These are phyloP conservation scores for Callipepla californica DNA, from an alignment of 2,113 vertebrate genomes.

Conservation along the genomic window DNA sequence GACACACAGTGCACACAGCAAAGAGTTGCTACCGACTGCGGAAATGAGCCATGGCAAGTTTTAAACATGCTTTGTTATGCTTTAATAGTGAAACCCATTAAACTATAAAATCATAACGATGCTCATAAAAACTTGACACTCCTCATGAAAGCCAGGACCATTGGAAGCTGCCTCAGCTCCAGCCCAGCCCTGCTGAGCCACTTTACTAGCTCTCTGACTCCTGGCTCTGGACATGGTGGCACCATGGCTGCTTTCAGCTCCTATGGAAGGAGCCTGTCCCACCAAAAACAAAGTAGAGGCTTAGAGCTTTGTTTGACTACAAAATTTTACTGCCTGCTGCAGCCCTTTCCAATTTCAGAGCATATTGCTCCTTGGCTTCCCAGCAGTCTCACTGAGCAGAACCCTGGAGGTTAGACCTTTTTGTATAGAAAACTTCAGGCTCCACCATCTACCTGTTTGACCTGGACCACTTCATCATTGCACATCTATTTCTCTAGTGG, in stretches of 20 bases:
- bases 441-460: not conserved
- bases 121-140: constrained; percentile 64
- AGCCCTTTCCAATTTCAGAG: constrained; percentile 41
- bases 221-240: constrained; percentile 47
- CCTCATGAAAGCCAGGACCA: constrained; percentile 17
- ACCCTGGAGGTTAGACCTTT: not conserved
- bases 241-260: constrained; percentile 35
- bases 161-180: constrained; percentile 45
- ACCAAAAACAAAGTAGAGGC: constrained; percentile 34
- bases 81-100: constrained; percentile 61
- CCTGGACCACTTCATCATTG: not conserved
- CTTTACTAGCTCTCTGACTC: constrained; percentile 66
- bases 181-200: constrained; percentile 5
- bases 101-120: constrained; percentile 68
- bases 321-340: constrained; percentile 51
- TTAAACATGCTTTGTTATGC: constrained; percentile 62
- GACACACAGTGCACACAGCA: not conserved
- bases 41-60: constrained; percentile 52
- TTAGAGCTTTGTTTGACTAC: constrained; percentile 32
- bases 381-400: not conserved
- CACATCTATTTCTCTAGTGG: not conserved
- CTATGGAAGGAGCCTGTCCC: constrained; percentile 15
- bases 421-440: not conserved
- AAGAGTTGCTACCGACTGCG: constrained; percentile 36
- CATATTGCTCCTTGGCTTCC: constrained; percentile 1